Evolutionary conservation across 2,113 vertebrate species (phyloP).

Genomic region (Osmerus eperlanus): DNA sequence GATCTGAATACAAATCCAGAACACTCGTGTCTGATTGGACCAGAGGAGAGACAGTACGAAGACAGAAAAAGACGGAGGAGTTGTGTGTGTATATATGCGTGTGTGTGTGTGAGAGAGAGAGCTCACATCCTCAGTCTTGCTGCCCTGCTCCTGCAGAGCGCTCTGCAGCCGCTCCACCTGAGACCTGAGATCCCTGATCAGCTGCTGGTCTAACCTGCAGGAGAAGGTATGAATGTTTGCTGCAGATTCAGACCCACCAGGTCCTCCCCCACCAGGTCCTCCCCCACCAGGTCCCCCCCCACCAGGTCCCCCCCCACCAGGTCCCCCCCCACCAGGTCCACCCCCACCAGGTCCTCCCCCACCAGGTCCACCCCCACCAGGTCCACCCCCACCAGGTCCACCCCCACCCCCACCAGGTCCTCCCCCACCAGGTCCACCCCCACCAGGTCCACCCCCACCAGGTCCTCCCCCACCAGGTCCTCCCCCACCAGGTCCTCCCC

Average conservation of each 20-base stretch:
- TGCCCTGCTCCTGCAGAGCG: constrained; percentile 80
- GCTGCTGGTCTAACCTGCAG: constrained; percentile 75
- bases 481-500: constrained; percentile 61
- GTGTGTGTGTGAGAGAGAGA: background rate
- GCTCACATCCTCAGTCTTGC: constrained; percentile 85
- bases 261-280: constrained; percentile 33
- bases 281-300: background rate
- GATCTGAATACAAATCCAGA: no score
- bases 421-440: background rate
- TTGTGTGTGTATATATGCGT: background rate
- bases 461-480: no score
- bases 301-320: background rate
- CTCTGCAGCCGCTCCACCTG: constrained; percentile 86
- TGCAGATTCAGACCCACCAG: background rate
- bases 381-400: background rate
- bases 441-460: constrained; percentile 48
- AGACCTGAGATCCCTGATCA: constrained; percentile 77
- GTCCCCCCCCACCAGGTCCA: constrained; percentile 6
- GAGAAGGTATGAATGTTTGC: background rate
- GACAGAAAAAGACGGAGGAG: background rate
- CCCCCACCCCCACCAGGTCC: no score
- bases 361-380: background rate
- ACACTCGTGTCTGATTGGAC: no score
- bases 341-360: constrained; percentile 31
- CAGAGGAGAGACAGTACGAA: no score